These are phyloP conservation scores for Ictalurus furcatus DNA, from an alignment of 2,113 vertebrate genomes.

Conservation along the genomic window DNA sequence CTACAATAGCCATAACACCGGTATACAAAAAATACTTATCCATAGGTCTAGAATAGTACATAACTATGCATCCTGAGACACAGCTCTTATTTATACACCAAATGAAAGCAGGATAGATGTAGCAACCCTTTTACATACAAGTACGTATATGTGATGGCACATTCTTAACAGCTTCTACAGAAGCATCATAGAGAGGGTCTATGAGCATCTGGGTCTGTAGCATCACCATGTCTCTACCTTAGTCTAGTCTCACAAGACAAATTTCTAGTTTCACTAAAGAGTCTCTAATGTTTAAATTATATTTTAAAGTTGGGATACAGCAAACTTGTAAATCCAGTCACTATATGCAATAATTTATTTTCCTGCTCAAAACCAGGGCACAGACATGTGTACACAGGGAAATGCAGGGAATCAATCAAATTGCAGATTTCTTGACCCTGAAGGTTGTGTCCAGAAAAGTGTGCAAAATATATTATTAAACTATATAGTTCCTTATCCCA, in stretches of 20 bases:
- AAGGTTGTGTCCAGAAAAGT: neutral
- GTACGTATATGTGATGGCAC: neutral
- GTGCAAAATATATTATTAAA: neutral
- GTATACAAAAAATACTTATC: neutral
- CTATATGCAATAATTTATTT: neutral
- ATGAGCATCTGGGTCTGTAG: neutral
- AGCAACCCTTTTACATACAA: neutral
- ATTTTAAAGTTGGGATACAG: neutral
- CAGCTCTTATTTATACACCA: neutral
- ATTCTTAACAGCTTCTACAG: neutral
- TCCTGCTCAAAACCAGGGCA: neutral
- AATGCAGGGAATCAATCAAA: neutral
- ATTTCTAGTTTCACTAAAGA: too few relatives aligned
- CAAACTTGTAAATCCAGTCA: neutral
- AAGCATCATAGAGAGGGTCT: neutral
- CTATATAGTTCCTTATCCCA: neutral
- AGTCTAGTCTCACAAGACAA: too few relatives aligned
- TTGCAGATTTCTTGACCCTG: neutral
- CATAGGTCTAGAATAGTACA: neutral
- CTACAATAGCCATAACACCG: neutral
- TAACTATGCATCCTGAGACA: neutral
- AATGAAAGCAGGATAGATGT: neutral
- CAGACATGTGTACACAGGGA: neutral
- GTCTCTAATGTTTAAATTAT: neutral
- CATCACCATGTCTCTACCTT: neutral